Evolutionary conservation across 2,113 vertebrate genomes (phyloP).

Genomic region (Zosterops hypoxanthus): DNA sequence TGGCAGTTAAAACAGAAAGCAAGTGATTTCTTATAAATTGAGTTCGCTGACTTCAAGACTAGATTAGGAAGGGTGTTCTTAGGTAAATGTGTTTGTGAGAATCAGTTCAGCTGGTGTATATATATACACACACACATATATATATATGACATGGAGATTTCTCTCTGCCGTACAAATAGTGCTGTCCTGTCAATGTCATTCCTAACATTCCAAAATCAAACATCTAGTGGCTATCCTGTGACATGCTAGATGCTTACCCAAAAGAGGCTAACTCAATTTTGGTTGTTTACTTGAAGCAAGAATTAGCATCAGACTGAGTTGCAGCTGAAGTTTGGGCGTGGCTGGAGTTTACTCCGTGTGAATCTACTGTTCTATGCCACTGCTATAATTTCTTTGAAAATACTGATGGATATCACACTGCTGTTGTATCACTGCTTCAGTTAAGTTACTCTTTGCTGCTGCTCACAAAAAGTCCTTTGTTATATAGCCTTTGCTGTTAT

Average conservation of each 20-base stretch:
- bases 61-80: not conserved
- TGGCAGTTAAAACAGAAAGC: not conserved
- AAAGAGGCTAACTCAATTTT: not conserved
- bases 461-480: not conserved
- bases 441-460: not conserved
- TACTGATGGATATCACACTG: not conserved
- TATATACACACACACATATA: no score
- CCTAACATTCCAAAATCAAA: not conserved
- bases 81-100: not conserved
- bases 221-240: not conserved
- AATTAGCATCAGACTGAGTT: not conserved
- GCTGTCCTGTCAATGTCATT: not conserved
- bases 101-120: not conserved
- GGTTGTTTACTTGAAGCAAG: not conserved
- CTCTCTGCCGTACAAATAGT: not conserved
- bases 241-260: not conserved
- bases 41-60: not conserved
- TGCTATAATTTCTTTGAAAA: not conserved
- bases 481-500: not conserved
- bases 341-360: not conserved
- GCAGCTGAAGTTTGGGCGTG: not conserved
- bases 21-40: not conserved
- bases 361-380: not conserved
- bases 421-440: not conserved
- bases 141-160: not conserved